A percentile compares a stretch with the other conserved stretches of the same genome.
Evolutionary conservation across 2,888 invertebrate species (phyloP).

Genomic region (Nesidiocoris tenuis): DNA sequence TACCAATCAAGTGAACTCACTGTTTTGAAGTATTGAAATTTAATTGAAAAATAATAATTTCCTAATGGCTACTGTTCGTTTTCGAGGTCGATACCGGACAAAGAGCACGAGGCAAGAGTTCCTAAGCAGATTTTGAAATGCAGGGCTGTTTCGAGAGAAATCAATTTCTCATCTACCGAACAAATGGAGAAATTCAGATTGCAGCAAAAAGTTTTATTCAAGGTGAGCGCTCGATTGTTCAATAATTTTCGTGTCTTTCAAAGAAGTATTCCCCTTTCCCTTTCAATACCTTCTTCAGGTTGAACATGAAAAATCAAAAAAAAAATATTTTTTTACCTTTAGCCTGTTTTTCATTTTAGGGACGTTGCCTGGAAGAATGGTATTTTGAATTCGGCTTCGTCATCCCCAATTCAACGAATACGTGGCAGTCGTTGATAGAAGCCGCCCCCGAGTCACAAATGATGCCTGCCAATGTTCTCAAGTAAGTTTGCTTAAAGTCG

Average conservation of each 20-base stretch:
- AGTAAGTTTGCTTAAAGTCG: conserved; percentile 65
- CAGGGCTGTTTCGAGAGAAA: conserved; percentile 82
- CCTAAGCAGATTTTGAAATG: conserved; percentile 96
- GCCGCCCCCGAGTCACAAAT: conserved; percentile 99
- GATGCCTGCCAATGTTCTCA: conserved; percentile 99
- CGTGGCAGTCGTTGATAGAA: conserved; percentile 98
- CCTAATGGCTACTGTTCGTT: too few species aligned
- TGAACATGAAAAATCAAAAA: too few species aligned
- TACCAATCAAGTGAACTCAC: too few species aligned
- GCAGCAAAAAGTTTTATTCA: conserved; percentile 73
- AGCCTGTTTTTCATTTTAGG: too few species aligned
- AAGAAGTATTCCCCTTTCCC: too few species aligned
- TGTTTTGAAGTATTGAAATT: too few species aligned
- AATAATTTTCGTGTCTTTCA: too few species aligned
- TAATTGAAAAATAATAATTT: too few species aligned
- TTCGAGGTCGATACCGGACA: conserved; percentile 69
- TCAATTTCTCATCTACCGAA: conserved; percentile 87
- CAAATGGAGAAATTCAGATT: conserved; percentile 93
- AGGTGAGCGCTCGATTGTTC: conserved; percentile 52
- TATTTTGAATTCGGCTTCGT: conserved; percentile 99
- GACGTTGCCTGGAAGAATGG: conserved; percentile 96
- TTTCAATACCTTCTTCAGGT: too few species aligned
- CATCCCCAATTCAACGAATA: conserved; percentile 96
- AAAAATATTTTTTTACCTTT: too few species aligned
- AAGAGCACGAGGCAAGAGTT: conserved; percentile 94